phyloP scores from a whole-genome alignment of 2,113 vertebrate genomes.

The Thryonomys swinderianus region DNA sequence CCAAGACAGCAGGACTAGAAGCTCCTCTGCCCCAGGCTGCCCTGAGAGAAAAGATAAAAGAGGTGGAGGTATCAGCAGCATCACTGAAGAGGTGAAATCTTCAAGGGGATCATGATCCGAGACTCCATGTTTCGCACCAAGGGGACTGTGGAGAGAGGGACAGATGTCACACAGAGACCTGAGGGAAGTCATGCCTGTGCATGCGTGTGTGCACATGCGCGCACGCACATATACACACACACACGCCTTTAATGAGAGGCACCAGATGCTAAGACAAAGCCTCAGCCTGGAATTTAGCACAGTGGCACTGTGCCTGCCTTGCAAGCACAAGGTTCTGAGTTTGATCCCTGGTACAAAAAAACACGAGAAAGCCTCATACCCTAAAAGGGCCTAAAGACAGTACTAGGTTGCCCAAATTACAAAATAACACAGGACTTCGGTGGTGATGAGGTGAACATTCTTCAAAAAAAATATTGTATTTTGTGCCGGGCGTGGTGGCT shows the following conservation, averaged over 20 bases:
- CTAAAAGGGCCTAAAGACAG: background rate
- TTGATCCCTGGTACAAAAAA: no score
- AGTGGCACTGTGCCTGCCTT: no score
- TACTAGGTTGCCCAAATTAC: background rate
- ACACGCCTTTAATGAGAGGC: background rate
- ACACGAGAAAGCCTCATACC: background rate
- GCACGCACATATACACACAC: background rate
- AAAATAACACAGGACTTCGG: background rate
- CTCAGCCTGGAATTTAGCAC: no score
- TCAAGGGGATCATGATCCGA: constrained; percentile 96
- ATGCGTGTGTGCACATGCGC: background rate
- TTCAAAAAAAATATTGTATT: background rate
- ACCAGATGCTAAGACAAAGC: background rate
- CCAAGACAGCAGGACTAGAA: background rate
- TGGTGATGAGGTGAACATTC: background rate
- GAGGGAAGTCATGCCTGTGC: background rate
- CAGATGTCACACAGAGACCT: constrained; percentile 5
- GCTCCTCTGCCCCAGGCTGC: background rate
- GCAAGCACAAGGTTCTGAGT: no score
- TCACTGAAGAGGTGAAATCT: constrained; percentile 95
- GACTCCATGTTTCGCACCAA: constrained; percentile 96
- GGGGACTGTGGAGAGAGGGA: constrained; percentile 89
- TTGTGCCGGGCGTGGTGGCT: no score
- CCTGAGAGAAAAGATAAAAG: background rate
- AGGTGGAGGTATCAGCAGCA: background rate